Evolutionary conservation across 2,797 vertebrate species (phyloP).

Genomic region (Sebastes diaconus): DNA sequence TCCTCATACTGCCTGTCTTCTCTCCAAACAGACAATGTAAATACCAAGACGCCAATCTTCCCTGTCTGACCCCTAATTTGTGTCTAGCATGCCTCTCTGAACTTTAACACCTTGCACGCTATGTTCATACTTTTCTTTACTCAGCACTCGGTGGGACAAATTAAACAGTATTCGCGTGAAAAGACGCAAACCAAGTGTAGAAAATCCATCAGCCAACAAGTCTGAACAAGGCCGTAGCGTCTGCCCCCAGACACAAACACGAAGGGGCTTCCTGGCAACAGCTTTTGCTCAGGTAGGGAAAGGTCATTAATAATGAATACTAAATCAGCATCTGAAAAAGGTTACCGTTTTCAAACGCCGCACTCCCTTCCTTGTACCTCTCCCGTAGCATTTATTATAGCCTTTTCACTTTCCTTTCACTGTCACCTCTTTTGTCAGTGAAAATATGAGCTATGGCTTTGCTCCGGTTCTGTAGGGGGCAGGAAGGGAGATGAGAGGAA

Average conservation of each 20-base stretch:
- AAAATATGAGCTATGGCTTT: constrained; percentile 71
- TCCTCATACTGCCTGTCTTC: neutral
- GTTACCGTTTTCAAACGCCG: constrained; percentile 70
- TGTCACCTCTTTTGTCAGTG: constrained; percentile 75
- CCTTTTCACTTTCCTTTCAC: constrained; percentile 72
- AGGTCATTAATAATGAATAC: constrained; percentile 82
- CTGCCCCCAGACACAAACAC: constrained; percentile 68
- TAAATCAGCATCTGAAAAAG: constrained; percentile 79
- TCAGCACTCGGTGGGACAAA: constrained; percentile 60
- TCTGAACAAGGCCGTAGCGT: constrained; percentile 61
- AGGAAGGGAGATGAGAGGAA: constrained; percentile 67
- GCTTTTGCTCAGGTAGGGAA: constrained; percentile 75
- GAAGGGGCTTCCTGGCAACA: constrained; percentile 69
- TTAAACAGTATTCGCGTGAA: constrained; percentile 63
- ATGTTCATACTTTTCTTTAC: constrained; percentile 58
- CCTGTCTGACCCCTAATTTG: constrained; percentile 59
- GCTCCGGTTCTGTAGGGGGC: constrained; percentile 63
- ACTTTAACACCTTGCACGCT: constrained; percentile 55
- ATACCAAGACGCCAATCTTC: constrained; percentile 36
- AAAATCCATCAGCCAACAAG: constrained; percentile 70
- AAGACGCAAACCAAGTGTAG: constrained; percentile 52
- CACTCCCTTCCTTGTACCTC: constrained; percentile 68
- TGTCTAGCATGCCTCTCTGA: constrained; percentile 58
- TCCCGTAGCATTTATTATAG: constrained; percentile 77
- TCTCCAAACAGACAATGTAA: constrained; percentile 34